Evolutionary conservation across 2,113 vertebrate genomes (phyloP).

Genomic region (Malurus elegans): DNA sequence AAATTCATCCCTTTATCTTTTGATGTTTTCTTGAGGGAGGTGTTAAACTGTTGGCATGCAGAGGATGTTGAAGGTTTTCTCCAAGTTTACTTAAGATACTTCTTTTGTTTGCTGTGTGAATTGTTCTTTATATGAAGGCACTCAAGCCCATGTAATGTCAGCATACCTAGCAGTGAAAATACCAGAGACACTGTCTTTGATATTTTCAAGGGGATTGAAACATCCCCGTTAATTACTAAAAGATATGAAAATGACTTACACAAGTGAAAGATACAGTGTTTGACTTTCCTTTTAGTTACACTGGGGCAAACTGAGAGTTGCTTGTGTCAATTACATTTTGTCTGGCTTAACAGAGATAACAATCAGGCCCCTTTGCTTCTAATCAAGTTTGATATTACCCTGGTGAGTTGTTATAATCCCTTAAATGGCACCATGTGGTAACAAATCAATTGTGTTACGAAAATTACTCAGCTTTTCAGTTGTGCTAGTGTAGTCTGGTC

Average conservation of each 20-base stretch:
- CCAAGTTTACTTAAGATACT: background rate
- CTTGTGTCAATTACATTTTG: slow-evolving; percentile 36
- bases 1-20: background rate
- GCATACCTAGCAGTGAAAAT: background rate
- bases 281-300: background rate
- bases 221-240: background rate
- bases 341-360: slow-evolving; percentile 21
- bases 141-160: background rate
- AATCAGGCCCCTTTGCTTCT: slow-evolving; percentile 34
- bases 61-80: background rate
- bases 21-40: background rate
- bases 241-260: background rate
- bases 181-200: background rate
- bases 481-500: background rate
- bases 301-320: slow-evolving; percentile 1
- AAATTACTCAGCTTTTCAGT: slow-evolving; percentile 22
- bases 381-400: slow-evolving; percentile 60
- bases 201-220: background rate
- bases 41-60: background rate
- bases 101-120: background rate
- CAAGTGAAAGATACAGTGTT: background rate
- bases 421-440: slow-evolving; percentile 28
- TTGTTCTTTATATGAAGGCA: background rate
- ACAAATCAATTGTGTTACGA: slow-evolving; percentile 28
- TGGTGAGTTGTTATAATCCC: slow-evolving; percentile 44